Evolutionary conservation across 2,113 vertebrate genomes (phyloP), one percentile per base, ranked within the genome.

Genomic region (Etia nguti): DNA sequence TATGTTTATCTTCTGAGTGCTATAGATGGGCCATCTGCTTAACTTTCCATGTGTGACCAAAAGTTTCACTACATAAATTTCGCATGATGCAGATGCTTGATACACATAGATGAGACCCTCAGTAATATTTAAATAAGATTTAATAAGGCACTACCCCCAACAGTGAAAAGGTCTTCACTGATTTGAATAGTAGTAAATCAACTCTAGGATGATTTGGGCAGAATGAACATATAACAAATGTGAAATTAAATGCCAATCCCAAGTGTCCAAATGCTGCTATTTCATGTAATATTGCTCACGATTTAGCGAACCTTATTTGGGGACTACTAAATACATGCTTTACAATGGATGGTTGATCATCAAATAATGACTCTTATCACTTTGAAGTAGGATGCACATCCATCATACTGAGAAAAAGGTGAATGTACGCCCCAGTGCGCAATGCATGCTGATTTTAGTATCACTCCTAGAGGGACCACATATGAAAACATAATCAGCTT

Each of bases 11-110:
- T 77, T 77, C 1, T 80, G 89, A 90, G 91, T 48, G 60, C 62
- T 84, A 87, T 92, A 91, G 90, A 95, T 95, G 96, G 95, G 95
- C 96, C 97, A 97, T 97, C 97, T 98, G 97, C 96, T 96, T 93
- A 97, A 98, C 97, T 97, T 97, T 96, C 93, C 97, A 97, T 96
- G 97, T 97, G 97, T 98, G 97, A 97, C 97, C 93, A 95, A 96
- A 98, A 97, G 96, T 97, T 97, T 97, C 96, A 96, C 94, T 95
- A 96, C 96, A 97, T 96, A 97, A 92, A 96, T 97, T 97, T 96
- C 83, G 94, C 90, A 88, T 73, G 90, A 92, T 94, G 94, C 88
- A 90, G 82, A 92, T 79, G 90, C 94, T 97, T 96, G 95, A 97
- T 95, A 95, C 93, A 95, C 59, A 56, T 36, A 68, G 62, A 68